Conservation (phyloP, 1,140 invertebrate genomes). For the Ditylenchus dipsaci region DNA sequence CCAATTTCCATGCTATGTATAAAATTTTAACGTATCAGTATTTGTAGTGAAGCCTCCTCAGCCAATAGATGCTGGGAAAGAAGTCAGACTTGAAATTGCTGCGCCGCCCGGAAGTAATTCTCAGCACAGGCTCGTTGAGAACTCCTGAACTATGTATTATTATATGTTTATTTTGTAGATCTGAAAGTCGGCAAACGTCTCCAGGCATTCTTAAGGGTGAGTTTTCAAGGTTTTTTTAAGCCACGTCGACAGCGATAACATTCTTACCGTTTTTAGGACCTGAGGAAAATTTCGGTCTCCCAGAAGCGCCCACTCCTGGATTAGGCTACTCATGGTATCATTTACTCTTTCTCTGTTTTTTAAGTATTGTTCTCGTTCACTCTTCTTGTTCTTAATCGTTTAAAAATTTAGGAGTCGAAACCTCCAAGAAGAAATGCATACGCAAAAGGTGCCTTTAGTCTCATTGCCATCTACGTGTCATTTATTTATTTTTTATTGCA, state of each 20-base stretch:
- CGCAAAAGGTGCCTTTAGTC: slow-evolving; percentile 24
- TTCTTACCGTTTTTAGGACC: slow-evolving; percentile 19
- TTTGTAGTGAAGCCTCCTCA: not conserved
- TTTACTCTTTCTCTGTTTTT: too few species aligned
- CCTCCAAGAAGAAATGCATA: slow-evolving; percentile 13
- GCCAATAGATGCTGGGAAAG: slow-evolving; percentile 12
- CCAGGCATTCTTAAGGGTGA: not conserved
- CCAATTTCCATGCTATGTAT: slow-evolving; percentile 16
- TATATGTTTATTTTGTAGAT: slow-evolving; percentile 2
- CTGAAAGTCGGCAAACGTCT: not conserved
- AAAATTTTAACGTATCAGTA: too few species aligned
- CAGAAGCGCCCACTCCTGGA: slow-evolving; percentile 23
- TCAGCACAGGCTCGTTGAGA: not conserved
- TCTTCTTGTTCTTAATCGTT: too few species aligned
- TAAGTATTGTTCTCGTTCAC: too few species aligned
- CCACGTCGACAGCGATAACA: not conserved
- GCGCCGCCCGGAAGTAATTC: not conserved
- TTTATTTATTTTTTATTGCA: slow-evolving; percentile 31
- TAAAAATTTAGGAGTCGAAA: slow-evolving; percentile 2
- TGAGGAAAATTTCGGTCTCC: slow-evolving; percentile 31
- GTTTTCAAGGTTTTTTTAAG: not conserved
- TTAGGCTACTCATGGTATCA: slow-evolving; percentile 28
- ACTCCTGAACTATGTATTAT: slow-evolving; percentile 6
- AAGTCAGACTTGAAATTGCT: slow-evolving; percentile 5
- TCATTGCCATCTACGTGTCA: slow-evolving; percentile 5